phyloP scores from a whole-genome alignment of 2,888 invertebrate genomes.

The Resseliella maxima region DNA sequence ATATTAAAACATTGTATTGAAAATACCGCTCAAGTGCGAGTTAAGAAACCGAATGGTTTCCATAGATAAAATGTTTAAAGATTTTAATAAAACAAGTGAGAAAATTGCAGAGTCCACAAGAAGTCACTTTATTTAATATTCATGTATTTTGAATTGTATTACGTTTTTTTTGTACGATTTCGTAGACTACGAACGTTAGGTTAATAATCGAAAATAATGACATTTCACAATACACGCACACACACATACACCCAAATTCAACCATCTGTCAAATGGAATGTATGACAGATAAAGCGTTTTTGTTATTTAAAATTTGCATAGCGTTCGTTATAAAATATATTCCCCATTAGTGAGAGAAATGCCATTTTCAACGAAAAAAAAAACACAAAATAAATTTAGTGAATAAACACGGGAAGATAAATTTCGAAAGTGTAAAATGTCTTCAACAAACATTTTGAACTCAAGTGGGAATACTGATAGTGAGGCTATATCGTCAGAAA shows the following conservation, averaged over 20 bases:
- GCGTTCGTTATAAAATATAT: conserved; percentile 8
- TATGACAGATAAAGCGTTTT: background rate
- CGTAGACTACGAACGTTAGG: background rate
- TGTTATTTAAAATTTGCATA: conserved; percentile 6
- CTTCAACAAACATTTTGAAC: conserved; percentile 25
- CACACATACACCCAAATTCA: background rate
- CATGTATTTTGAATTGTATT: background rate
- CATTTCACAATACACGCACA: conserved; percentile 4
- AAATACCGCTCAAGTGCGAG: too few relatives aligned
- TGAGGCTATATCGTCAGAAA: conserved; percentile 12
- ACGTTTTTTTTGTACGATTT: background rate
- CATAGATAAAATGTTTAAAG: too few relatives aligned
- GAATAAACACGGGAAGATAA: background rate
- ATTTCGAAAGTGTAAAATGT: conserved; percentile 30
- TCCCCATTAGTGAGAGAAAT: conserved; percentile 18
- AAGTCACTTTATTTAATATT: background rate
- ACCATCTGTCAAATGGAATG: conserved; percentile 13
- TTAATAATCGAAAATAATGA: conserved; percentile 4
- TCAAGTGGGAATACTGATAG: conserved; percentile 10
- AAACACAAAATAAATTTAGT: conserved; percentile 44
- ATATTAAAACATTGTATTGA: too few relatives aligned
- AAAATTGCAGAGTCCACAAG: too few relatives aligned
- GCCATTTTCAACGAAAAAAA: conserved; percentile 21
- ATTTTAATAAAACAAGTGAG: too few relatives aligned
- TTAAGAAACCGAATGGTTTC: too few relatives aligned